Conservation (phyloP, 2,113 vertebrate genomes). For the Gopherus flavomarginatus region DNA sequence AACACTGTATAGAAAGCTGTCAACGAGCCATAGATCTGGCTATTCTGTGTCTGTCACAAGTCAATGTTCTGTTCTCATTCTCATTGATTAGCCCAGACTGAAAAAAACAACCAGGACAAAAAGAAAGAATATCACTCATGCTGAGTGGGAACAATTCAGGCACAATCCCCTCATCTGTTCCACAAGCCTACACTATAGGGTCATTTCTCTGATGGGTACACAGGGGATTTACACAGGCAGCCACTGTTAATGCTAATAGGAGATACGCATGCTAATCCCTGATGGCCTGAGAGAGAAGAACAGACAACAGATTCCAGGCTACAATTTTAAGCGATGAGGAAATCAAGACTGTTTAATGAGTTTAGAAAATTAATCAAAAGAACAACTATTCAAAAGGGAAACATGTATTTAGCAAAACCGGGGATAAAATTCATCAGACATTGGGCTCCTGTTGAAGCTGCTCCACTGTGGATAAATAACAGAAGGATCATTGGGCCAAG, state of each 20-base stretch:
- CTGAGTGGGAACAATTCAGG: background rate
- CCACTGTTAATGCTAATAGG: background rate
- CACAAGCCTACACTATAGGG: background rate
- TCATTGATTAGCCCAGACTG: background rate
- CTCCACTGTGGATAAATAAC: background rate
- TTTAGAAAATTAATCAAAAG: background rate
- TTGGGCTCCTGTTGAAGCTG: background rate
- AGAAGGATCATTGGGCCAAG: background rate
- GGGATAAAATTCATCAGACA: background rate
- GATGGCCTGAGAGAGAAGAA: fast-evolving
- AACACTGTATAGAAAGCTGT: background rate
- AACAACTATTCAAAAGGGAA: background rate
- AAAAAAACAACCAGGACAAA: background rate
- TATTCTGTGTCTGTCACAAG: background rate
- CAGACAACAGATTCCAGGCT: background rate
- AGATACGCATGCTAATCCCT: background rate
- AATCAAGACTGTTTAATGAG: background rate
- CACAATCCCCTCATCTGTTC: background rate
- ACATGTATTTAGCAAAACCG: background rate
- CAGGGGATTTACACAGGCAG: background rate
- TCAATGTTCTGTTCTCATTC: background rate
- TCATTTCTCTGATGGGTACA: background rate
- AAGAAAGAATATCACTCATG: background rate
- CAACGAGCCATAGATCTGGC: background rate
- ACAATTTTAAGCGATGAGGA: background rate